Base-by-base conservation (phyloP, 1,140 invertebrate species). In the Patella vulgata region DNA sequence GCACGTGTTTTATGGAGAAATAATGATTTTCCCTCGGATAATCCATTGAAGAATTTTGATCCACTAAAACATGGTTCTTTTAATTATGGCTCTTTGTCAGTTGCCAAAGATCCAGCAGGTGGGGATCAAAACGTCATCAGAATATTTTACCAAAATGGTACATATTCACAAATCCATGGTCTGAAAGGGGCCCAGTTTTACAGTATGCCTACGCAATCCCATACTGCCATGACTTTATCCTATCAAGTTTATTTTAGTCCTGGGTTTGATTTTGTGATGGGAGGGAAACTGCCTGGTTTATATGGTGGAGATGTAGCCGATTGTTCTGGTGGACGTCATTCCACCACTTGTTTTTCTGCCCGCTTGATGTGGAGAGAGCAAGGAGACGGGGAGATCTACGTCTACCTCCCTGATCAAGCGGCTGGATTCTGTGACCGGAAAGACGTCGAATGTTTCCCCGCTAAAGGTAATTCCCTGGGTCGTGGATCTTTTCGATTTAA, bases 141-240 rank as follows among this genome's bases (percentile, higher is more conserved):
- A 14, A 42, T 47, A 0, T 57, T 46, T 42, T 57, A 57, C 43
- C 21, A 57, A 42, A 57, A 57, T 19, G 55, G 53, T 42, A 42
- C 66, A 60, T 62, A 59, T 64, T 3, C 63, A 59, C 61, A 70
- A 58, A 67, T 68, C 55, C 61, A 58, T 58, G 66, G 68, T 65
- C 62, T 66, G 65, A 66, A 66, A 66, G 67, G 73, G 66, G 64
- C 68, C 74, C 69, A 50, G 44, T 59, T 81, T 73, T 74, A 73
- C 66, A 70, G 74, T 66, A 75, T 68, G 64, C 70, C 70, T 66
- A 70, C 68, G 6, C 14, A 65, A 66, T 56, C 73, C 70, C 68
- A 19, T 21, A 52, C 28, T 12, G 52, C 36, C 59, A 47, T 42
- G 30, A 47, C 53, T 1, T 6, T 54, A n/a, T 64, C 33, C 23